phyloP scores from a whole-genome alignment of 2,797 vertebrate species.

The Sternotherus odoratus region DNA sequence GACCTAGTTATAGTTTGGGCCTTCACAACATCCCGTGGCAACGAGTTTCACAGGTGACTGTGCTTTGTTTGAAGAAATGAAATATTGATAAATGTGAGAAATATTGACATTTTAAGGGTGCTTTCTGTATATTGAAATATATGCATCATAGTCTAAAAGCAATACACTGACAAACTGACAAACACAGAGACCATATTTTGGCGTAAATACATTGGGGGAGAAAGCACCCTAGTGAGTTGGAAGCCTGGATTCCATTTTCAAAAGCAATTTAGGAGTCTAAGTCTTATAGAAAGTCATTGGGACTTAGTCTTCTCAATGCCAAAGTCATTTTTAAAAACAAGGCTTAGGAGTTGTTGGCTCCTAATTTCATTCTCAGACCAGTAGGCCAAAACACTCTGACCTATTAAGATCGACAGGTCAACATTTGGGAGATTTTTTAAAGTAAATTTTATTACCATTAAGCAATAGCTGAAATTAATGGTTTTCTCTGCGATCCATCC shows the following conservation, averaged over 20 bases:
- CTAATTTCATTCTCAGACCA: neutral
- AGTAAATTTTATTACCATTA: neutral
- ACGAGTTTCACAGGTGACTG: neutral
- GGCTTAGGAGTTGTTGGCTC: neutral
- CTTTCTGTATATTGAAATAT: neutral
- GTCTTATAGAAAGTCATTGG: neutral
- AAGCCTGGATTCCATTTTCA: neutral
- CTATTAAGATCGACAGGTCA: neutral
- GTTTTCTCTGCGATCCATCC: neutral
- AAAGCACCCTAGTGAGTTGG: neutral
- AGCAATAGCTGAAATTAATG: neutral
- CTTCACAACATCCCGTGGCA: neutral
- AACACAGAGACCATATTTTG: neutral
- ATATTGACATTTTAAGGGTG: constrained; percentile 12
- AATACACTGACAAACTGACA: neutral
- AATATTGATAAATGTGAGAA: constrained; percentile 24
- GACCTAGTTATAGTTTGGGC: neutral
- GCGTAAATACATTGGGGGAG: neutral
- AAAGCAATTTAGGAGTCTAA: neutral
- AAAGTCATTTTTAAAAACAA: neutral
- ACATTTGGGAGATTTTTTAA: neutral
- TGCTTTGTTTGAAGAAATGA: accelerated
- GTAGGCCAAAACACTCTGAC: neutral
- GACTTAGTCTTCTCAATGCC: neutral
- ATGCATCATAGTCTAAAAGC: neutral